Evolutionary conservation across 1,140 invertebrate genomes (phyloP), one percentile per base, ranked within the genome.

Genomic region (Teleopsis dalmanni): DNA sequence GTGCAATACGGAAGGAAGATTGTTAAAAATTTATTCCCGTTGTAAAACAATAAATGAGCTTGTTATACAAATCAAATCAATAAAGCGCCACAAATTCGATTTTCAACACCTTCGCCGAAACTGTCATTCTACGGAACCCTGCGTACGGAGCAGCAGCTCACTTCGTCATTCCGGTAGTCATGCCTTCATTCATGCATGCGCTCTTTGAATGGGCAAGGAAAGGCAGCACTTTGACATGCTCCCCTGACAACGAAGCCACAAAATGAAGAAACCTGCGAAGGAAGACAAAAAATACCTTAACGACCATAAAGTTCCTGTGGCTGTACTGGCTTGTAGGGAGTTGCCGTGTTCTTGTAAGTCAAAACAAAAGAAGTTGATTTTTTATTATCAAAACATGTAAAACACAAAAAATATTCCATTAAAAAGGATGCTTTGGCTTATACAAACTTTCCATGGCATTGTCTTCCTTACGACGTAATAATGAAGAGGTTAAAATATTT

Each of bases 1-100:
- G 16, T 47, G 11, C n/a, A 11, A 18, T 18, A 13, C 13, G 14
- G 3, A 23, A 40, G 26, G 7, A n/a, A 43, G 10, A 14, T 18
- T 23, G 22, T 35, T 51, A 47, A 47, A 51, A 26, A 51, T 44
- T 54, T 54, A 47, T 54, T 40, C 36, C 34, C 31, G 48, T 54
- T 54, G 52, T 54, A 50, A 54, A 54, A 54, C 52, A 54, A 54
- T 54, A 54, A 54, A 54, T 43, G 38, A 43, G 52, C 33, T 48
- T 54, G 52, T 54, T 54, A 54, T 37, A 47, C 44, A 47, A 47
- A 51, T 52, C 37, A 52, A 48, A 35, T 42, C 47, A 48, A 60
- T 42, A 45, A 52, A 23, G 42, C 18, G 51, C 33, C 38, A 38
- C 27, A 31, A 38, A 52, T 52, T 52, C 51, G 47, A 52, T 52